A percentile compares a stretch with the other conserved stretches of the same genome.
These are phyloP conservation scores for Indicator indicator DNA, from an alignment of 2,113 vertebrate species.

Conservation along the genomic window DNA sequence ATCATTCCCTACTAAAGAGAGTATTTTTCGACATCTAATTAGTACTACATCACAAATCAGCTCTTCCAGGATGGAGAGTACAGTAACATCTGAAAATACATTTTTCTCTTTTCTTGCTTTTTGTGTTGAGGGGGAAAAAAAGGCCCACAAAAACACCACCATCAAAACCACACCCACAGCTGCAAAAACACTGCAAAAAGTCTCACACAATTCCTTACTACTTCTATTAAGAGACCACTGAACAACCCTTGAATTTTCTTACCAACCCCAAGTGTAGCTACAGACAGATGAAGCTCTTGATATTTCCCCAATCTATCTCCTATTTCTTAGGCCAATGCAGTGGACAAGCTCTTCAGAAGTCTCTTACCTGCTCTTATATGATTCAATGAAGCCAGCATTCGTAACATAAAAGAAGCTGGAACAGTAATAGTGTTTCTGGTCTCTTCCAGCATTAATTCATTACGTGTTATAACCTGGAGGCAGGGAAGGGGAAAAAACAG, in stretches of 20 bases:
- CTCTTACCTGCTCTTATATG: slow-evolving; percentile 93
- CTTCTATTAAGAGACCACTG: background rate
- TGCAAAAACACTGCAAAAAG: background rate
- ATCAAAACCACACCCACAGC: no score
- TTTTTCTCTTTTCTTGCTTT: background rate
- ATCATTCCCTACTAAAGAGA: background rate
- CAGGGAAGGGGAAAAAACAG: background rate
- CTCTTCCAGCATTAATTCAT: slow-evolving; percentile 97
- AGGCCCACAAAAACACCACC: no score
- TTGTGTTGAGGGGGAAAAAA: background rate
- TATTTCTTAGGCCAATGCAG: background rate
- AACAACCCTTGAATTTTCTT: background rate
- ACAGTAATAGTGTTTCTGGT: slow-evolving; percentile 98
- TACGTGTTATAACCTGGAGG: slow-evolving; percentile 92
- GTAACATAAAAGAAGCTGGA: slow-evolving; percentile 97
- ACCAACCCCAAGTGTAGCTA: background rate
- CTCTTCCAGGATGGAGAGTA: background rate
- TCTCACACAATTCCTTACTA: background rate
- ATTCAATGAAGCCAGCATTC: slow-evolving; percentile 96
- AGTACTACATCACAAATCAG: background rate
- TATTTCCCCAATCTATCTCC: background rate
- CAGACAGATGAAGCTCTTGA: background rate
- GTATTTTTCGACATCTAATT: background rate
- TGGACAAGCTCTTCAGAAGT: background rate
- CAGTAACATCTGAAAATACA: background rate